These are phyloP conservation scores for Phylloscopus trochiloides DNA, from an alignment of 2,113 vertebrate species.

Conservation along the genomic window DNA sequence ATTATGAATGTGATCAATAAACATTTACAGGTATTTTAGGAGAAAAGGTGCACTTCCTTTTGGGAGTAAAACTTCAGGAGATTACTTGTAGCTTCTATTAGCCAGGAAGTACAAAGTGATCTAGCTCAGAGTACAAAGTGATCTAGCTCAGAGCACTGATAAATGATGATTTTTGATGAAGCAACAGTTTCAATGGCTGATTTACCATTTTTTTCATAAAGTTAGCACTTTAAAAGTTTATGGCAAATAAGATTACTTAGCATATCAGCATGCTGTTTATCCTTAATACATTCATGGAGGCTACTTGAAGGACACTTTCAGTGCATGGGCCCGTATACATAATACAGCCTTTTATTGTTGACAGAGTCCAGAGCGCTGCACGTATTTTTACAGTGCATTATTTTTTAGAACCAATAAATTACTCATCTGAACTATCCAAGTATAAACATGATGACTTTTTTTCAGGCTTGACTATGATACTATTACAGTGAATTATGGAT, in stretches of 20 bases:
- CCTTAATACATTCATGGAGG: background rate
- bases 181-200: no score
- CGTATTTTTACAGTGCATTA: constrained; percentile 46
- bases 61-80: background rate
- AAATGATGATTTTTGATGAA: background rate
- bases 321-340: background rate
- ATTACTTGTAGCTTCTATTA: background rate
- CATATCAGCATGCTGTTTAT: background rate
- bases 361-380: background rate
- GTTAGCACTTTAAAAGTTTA: background rate
- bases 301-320: constrained; percentile 6
- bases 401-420: constrained; percentile 65
- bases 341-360: constrained; percentile 27
- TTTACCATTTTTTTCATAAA: background rate
- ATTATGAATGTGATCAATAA: background rate
- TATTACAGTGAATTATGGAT: constrained; percentile 32
- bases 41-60: background rate
- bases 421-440: background rate
- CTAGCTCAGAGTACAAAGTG: background rate
- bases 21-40: background rate
- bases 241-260: background rate
- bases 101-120: background rate
- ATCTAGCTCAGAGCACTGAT: background rate
- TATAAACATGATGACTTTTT: constrained; percentile 48
- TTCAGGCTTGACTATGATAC: constrained; percentile 20